Conservation (phyloP, 2,113 vertebrate species). For the Odontophorus gujanensis region DNA sequence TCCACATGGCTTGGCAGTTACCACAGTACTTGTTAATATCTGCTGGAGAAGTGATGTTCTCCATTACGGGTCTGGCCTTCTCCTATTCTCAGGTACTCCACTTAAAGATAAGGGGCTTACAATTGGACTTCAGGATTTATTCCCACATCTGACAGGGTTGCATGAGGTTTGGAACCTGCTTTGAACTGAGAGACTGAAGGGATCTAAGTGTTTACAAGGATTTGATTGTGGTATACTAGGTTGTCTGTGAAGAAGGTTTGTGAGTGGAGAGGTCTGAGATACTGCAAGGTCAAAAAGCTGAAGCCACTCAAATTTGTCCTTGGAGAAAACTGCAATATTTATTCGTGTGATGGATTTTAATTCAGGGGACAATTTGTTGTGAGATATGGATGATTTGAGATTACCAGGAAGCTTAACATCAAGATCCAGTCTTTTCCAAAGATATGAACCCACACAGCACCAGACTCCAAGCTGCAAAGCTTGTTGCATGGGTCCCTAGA, state of each 20-base stretch:
- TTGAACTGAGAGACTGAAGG: background rate
- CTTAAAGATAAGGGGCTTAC: background rate
- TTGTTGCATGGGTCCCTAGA: background rate
- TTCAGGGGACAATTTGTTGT: background rate
- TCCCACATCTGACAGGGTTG: background rate
- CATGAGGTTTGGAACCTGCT: background rate
- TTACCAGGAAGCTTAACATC: background rate
- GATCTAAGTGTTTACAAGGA: background rate
- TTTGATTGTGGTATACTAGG: background rate
- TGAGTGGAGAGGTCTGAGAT: background rate
- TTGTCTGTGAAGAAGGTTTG: background rate
- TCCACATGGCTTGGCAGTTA: slow-evolving; percentile 93
- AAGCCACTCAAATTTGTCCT: background rate
- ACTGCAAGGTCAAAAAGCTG: background rate
- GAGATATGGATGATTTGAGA: background rate
- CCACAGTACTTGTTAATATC: slow-evolving; percentile 93
- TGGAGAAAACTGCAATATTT: slow-evolving; percentile 1
- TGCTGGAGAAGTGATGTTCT: slow-evolving; percentile 95
- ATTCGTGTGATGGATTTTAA: background rate
- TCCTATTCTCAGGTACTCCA: slow-evolving; percentile 94
- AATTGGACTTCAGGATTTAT: slow-evolving; percentile 2
- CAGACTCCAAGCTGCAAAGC: background rate
- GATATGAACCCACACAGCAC: background rate
- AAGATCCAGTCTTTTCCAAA: slow-evolving; percentile 34
- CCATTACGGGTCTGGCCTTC: slow-evolving; percentile 95